Evolutionary conservation across 2,797 vertebrate species (phyloP), one percentile per base, ranked within the genome.

Genomic region (Acanthis flammea): DNA sequence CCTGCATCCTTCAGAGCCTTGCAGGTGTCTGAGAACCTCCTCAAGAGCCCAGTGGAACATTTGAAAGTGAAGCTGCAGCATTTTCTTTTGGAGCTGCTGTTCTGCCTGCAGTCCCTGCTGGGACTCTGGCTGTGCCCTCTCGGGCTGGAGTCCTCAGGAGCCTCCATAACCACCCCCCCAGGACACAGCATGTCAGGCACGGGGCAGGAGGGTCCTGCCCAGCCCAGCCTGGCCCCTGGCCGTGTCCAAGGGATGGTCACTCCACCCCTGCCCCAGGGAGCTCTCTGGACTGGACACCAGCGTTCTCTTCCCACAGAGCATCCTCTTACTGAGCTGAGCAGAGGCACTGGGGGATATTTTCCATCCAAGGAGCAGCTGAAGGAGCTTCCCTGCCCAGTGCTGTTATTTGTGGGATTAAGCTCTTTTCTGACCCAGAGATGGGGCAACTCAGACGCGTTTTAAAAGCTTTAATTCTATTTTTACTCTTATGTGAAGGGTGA

Each of bases 311-410:
- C 66, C 42, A 7, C 28, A 30, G 24, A 63, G 31, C 54, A 53
- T 15, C 25, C 10, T 3, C 1, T 35, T 8, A 28, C 19, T 0
- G 39, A 58, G 33, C 33, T 1, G 1, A 62, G 85, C 12, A 0
- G 37, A 51, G 47, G 23, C 35, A 41, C 5, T 33, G 30, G 51
- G 19, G 27, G 50, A 1, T 42, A 7, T 25, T 90, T 62, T 48
- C n/a, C 73, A 25, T 28, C 25, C 41, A 28, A 27, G 62, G 3
- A 70, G 58, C 66, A 79, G 71, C 33, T 48, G 27, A 45, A 42
- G 84, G 48, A 88, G 9, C 12, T 48, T 50, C 8, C 4, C 30
- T 87, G 74, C 27, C 44, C 55, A 14, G 24, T 21, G 62, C 54
- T 85, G 61, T 65, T 55, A 24, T 55, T 33, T 33, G 54, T 33